Evolutionary conservation across 1,140 invertebrate genomes (phyloP).

Genomic region (Arctopsyche grandis): DNA sequence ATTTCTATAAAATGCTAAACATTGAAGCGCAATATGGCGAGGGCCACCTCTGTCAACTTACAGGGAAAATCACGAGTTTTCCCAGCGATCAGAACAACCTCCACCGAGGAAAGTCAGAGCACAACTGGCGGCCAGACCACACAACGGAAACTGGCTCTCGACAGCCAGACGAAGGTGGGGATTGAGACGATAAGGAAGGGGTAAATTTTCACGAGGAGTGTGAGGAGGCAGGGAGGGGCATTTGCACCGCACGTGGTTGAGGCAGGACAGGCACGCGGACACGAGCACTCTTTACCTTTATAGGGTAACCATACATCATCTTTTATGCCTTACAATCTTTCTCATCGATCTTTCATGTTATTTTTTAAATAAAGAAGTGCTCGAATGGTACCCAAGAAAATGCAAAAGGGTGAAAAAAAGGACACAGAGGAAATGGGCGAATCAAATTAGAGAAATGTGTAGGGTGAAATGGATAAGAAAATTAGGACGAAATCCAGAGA

Average conservation of each 20-base stretch:
- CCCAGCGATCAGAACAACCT: neutral
- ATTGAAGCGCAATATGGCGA: too few relatives aligned
- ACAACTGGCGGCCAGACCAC: neutral
- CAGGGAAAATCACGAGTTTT: neutral
- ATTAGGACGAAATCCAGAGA: too few relatives aligned
- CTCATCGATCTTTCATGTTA: too few relatives aligned
- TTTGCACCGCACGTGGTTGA: conserved; percentile 5
- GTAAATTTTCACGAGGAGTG: neutral
- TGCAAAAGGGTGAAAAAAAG: too few relatives aligned
- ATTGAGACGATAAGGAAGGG: neutral
- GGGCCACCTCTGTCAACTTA: too few relatives aligned
- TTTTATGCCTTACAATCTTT: too few relatives aligned
- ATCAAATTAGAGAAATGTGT: too few relatives aligned
- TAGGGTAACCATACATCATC: neutral
- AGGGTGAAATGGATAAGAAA: too few relatives aligned
- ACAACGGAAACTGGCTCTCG: neutral
- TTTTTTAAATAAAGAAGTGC: too few relatives aligned
- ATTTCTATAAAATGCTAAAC: too few relatives aligned
- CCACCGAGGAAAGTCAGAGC: neutral
- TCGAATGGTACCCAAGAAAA: too few relatives aligned
- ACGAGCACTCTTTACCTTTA: neutral
- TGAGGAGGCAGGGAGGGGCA: neutral
- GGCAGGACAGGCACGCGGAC: conserved; percentile 24
- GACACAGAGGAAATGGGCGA: too few relatives aligned
- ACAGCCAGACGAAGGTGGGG: neutral